Evolutionary conservation across 2,888 invertebrate genomes (phyloP), one percentile per base, ranked within the genome.

Genomic region (Cryptus viduatorius): DNA sequence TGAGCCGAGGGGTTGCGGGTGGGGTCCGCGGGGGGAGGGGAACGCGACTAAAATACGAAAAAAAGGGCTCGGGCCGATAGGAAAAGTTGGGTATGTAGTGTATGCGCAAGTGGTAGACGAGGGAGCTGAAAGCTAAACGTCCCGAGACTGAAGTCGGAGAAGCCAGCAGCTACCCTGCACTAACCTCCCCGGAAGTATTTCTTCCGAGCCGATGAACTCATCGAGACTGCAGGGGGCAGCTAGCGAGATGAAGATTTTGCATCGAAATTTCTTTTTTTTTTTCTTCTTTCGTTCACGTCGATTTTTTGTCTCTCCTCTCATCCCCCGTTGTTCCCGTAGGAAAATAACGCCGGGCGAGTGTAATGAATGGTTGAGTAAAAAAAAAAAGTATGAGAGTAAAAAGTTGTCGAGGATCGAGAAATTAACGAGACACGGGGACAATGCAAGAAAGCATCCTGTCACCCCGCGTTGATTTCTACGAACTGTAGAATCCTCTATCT

Each of bases 201-300:
- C 91, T 93, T 93, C 93, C 93, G 89, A 89, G 89, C 87, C 92
- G 92, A 88, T 93, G 93, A 86, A 80, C 89, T 88, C 91, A 14
- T 29, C 46, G 59, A 29, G 64, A 65, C 64, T 69, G 84, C 69
- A 79, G 91, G 69, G 79, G 82, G 82, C 75, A 79, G 78, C 65
- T 79, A 84, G 79, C 81, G 76, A 93, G 93, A 92, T 93, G 92
- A 92, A 92, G 90, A 93, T 93, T 93, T 93, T 90, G 92, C 93
- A 92, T 92, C 92, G 91, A 90, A 92, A 92, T 92, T 92, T 92
- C 91, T 90, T 90, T 29, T 48, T 37, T 59, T 71, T 64, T 68
- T 76, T 68, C 61, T 14, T 24, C 59, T 44, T 31, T 19, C 10
- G 0, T 31, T 48, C 0, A 37, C 31, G n/a, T 72, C 56, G 37